These are phyloP conservation scores for Spodoptera litura DNA, from an alignment of 1,140 invertebrate species.

Conservation along the genomic window DNA sequence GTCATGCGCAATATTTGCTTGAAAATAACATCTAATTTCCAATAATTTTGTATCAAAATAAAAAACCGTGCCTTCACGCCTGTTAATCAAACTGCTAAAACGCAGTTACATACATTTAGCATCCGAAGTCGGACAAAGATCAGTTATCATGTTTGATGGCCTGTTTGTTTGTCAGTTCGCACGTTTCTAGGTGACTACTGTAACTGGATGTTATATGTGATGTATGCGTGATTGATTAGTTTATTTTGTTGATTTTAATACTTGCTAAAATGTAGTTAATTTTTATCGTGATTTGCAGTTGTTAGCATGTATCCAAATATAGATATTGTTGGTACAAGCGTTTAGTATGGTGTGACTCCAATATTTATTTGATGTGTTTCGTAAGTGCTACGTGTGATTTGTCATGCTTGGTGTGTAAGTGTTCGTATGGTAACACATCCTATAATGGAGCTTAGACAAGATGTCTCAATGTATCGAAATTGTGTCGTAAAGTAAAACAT, in stretches of 20 bases:
- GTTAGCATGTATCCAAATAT: constrained; percentile 16
- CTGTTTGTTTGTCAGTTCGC: constrained; percentile 50
- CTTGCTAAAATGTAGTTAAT: constrained; percentile 6
- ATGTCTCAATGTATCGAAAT: too few relatives aligned
- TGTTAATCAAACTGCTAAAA: constrained; percentile 29
- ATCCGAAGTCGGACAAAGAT: constrained; percentile 39
- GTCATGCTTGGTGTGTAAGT: neutral
- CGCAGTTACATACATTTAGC: constrained; percentile 34
- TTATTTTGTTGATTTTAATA: constrained; percentile 18
- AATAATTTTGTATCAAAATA: neutral
- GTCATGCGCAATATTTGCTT: neutral
- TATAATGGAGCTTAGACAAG: too few relatives aligned
- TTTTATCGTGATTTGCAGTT: constrained; percentile 23
- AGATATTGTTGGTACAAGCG: neutral
- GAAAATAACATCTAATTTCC: constrained; percentile 1
- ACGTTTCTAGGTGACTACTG: constrained; percentile 41
- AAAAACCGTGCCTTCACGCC: constrained; percentile 11
- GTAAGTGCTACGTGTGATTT: neutral
- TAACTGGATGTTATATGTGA: constrained; percentile 24
- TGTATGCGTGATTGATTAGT: constrained; percentile 20
- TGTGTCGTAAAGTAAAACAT: too few relatives aligned
- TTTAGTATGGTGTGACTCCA: neutral
- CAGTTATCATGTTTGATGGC: constrained; percentile 51
- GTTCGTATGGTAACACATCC: too few relatives aligned
- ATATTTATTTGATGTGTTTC: neutral